phyloP scores from a whole-genome alignment of 2,888 invertebrate genomes.

The Drosophila aldrichi region DNA sequence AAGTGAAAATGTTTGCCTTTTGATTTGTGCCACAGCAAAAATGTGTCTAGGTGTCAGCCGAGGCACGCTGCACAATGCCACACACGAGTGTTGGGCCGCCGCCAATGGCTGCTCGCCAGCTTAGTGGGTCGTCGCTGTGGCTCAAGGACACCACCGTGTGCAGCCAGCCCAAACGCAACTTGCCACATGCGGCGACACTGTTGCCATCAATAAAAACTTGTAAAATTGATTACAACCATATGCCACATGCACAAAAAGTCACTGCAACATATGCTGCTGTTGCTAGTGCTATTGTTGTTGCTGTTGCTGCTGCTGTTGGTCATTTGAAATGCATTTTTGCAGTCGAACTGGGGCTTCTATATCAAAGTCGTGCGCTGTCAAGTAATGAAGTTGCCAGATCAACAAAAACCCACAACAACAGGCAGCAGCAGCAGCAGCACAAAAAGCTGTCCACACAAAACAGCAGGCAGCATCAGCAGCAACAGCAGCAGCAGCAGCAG shows the following conservation, averaged over 20 bases:
- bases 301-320: conserved; percentile 26
- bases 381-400: conserved; percentile 81
- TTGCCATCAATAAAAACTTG: conserved; percentile 68
- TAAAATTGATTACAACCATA: conserved; percentile 77
- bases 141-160: conserved; percentile 52
- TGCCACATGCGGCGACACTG: conserved; percentile 66
- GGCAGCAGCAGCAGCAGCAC: conserved; percentile 27
- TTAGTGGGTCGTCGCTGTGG: conserved; percentile 50
- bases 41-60: conserved; percentile 80
- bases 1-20: conserved; percentile 83
- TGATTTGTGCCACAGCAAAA: conserved; percentile 80
- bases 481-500: conserved; percentile 28
- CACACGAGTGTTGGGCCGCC: conserved; percentile 29
- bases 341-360: conserved; percentile 49
- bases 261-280: conserved; percentile 13
- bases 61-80: conserved; percentile 51
- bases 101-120: conserved; percentile 5
- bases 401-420: conserved; percentile 73
- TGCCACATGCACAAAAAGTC: conserved; percentile 30
- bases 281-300: conserved; percentile 8
- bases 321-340: conserved; percentile 58
- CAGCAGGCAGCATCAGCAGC: conserved; percentile 47
- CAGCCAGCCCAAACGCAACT: conserved; percentile 32
- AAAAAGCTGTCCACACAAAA: conserved; percentile 65
- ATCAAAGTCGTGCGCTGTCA: conserved; percentile 81